Base-by-base conservation (phyloP, 2,113 vertebrate species). In the Paraplagusia blochii region DNA sequence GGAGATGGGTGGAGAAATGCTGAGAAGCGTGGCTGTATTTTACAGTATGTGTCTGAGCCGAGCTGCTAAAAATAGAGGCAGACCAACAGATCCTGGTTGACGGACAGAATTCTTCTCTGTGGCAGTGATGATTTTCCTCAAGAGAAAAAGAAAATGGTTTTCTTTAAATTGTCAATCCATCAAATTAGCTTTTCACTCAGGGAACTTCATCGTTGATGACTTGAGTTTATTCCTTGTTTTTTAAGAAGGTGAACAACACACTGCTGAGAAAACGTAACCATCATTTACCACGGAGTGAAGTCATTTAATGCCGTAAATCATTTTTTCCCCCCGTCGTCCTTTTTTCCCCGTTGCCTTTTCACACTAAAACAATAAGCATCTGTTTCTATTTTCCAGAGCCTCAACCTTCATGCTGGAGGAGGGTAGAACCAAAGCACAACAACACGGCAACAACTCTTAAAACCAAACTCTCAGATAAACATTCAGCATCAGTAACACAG, bases 381-480 rank as follows among this genome's bases (percentile, higher is more conserved):
- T 90, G 89, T 87, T 90, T 89, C 80, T 85, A 88, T 87, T 90
- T 89, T 85, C 77, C 75, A 55, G 49, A 51, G 33, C 76, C 78
- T 76, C 66, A 69, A 67, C 44, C 76, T 73, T 50, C 48, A n/a
- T 51, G 63, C 59, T 6, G 63, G 63, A 72, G 72, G 51, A 75
- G 54, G 48, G 42, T 57, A 59, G 35, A 70, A 63, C 70, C 44
- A 43, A 72, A 72, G 52, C 78, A 63, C 53, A 85, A 79, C 75
- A 79, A 84, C 69, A 56, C 48, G 50, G 61, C 45, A 70, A 75
- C 67, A 86, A 78, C 79, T 56, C 62, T 69, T 69, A 44, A 9
- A 72, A 74, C 58, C 63, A 44, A 74, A 66, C 69, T 39, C 64
- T 19, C 68, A 79, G 59, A 81, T 79, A 83, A 85, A 82, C 73